Percentiles rank a stretch among this genome's conserved stretches.
These are phyloP conservation scores for Vanacampus margaritifer DNA, from an alignment of 2,113 vertebrate genomes.

Conservation along the genomic window DNA sequence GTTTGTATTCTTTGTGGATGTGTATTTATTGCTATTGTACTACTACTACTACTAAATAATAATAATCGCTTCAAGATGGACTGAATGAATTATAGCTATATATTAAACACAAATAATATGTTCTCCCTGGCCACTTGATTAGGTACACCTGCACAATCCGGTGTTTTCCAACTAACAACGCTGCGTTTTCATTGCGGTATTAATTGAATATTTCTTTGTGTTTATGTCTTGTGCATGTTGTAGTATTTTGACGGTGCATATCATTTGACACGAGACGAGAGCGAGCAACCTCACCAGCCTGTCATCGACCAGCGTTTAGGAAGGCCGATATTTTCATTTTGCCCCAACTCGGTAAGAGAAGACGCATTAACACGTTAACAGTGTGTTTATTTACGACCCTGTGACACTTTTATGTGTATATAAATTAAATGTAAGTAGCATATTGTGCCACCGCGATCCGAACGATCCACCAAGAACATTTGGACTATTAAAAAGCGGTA, in stretches of 20 bases:
- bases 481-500: neutral
- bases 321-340: neutral
- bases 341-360: neutral
- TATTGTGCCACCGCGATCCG: neutral
- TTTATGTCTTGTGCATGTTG: neutral
- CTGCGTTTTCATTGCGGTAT: neutral
- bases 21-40: too few species aligned
- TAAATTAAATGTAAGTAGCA: neutral
- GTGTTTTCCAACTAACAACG: neutral
- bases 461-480: neutral
- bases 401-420: constrained; percentile 4
- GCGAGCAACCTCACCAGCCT: too few species aligned
- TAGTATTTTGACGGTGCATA: neutral
- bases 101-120: neutral
- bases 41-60: too few species aligned
- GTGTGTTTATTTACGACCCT: neutral
- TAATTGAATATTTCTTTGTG: neutral
- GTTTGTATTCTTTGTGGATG: too few species aligned
- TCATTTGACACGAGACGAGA: neutral
- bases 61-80: too few species aligned
- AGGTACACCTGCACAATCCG: neutral
- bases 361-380: neutral
- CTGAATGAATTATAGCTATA: too few species aligned
- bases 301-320: neutral
- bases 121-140: neutral